Base-by-base conservation (phyloP, 2,113 vertebrate genomes). In the Peromyscus polionotus region DNA sequence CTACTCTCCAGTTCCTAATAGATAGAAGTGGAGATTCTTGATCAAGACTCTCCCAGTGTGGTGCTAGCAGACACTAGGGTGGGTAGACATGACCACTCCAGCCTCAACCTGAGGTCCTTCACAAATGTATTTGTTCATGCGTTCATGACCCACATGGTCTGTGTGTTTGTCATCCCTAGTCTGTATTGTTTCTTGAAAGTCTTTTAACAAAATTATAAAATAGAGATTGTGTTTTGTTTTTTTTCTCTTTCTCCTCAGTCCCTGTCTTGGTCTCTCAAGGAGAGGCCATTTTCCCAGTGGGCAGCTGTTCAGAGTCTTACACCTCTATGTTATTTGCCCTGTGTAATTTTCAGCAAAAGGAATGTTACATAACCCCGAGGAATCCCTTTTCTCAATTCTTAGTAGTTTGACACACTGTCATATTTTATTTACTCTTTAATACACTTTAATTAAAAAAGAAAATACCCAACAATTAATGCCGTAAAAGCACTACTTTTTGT, bases 361-460 rank as follows among this genome's bases (percentile, higher is more conserved):
- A 94, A 68, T 54, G 24, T 95, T 93, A 57, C 5, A n/a, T 97
- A 91, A 89, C 80, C 61, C 2, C 33, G 36, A 92, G 68, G 45
- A 95, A 70, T 89, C 67, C 92, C 73, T 20, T 90, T 93, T 93
- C 63, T 94, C 92, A 84, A 3, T 93, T 94, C 85, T 75, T 86
- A 92, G 89, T 81, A 96, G 92, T 97, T 86, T 96, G 96, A 98
- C 97, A 96, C 98, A 63, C 97, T 98, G 97, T 98, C 97, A 94
- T 95, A 95, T 98, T 98, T 98, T 96, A 98, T 95, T 98, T 95
- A 98, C 96, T 92, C 98, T 98, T 98, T 98, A 98, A 98, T 98
- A 98, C 98, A 98, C 98, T 98, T 98, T 98, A 98, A 97, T 98
- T 96, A 91, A 97, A 97, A 96, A 97, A 95, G 54, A 54, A 54